phyloP scores from a whole-genome alignment of 2,888 invertebrate genomes.

The Cetonia aurata region DNA sequence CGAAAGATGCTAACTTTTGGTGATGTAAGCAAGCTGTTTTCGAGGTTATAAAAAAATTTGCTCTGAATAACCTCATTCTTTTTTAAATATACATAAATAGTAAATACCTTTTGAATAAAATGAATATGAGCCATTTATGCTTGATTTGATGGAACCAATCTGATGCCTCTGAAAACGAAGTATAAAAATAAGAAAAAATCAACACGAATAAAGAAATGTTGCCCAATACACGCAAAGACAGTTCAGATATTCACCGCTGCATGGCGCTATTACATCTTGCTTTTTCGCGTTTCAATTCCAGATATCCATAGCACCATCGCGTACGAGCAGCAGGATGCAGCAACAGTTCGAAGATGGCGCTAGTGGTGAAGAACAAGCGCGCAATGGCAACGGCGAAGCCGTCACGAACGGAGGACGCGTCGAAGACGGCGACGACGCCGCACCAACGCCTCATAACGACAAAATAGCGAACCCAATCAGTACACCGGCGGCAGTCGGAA shows the following conservation, averaged over 20 bases:
- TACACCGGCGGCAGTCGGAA: slow-evolving; percentile 55
- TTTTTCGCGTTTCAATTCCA: slow-evolving; percentile 45
- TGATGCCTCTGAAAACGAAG: too few relatives aligned
- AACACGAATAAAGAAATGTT: too few relatives aligned
- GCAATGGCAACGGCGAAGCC: slow-evolving; percentile 55
- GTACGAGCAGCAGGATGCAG: slow-evolving; percentile 63
- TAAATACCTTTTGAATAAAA: too few relatives aligned
- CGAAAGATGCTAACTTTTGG: too few relatives aligned
- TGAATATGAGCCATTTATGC: too few relatives aligned
- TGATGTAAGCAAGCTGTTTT: too few relatives aligned
- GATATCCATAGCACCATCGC: slow-evolving; percentile 65
- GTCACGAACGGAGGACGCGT: slow-evolving; percentile 61
- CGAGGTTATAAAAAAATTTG: too few relatives aligned
- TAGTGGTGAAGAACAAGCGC: slow-evolving; percentile 57
- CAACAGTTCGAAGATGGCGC: slow-evolving; percentile 66
- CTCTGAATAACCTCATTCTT: too few relatives aligned
- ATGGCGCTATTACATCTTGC: neutral
- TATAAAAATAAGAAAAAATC: too few relatives aligned
- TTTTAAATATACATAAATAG: too few relatives aligned
- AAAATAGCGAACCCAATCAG: slow-evolving; percentile 56
- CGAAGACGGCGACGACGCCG: slow-evolving; percentile 65
- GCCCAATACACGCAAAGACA: too few relatives aligned
- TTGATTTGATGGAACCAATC: too few relatives aligned
- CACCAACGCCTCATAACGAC: slow-evolving; percentile 65
- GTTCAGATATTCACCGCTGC: neutral